phyloP scores from a whole-genome alignment of 2,888 invertebrate genomes.

The Heliconius erato region DNA sequence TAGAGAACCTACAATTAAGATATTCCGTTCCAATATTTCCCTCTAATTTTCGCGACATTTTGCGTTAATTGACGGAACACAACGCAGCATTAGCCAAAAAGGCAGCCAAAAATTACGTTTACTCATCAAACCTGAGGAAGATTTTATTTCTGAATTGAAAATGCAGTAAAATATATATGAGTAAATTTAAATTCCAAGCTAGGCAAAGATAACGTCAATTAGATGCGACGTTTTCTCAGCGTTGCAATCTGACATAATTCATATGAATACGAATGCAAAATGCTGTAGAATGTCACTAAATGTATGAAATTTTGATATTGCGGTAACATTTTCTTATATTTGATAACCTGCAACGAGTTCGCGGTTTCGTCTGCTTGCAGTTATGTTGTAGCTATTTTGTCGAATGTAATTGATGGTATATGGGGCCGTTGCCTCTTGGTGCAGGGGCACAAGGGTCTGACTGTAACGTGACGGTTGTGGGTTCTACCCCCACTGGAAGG shows the following conservation, averaged over 20 bases:
- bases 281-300: conserved; percentile 8
- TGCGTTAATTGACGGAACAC: too few relatives aligned
- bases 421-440: background rate
- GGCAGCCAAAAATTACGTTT: background rate
- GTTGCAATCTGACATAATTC: conserved; percentile 29
- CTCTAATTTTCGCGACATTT: too few relatives aligned
- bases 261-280: conserved; percentile 24
- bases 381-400: background rate
- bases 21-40: too few relatives aligned
- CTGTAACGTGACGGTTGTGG: background rate
- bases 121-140: background rate
- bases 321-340: background rate
- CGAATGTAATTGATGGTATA: background rate
- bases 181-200: conserved; percentile 4
- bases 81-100: background rate
- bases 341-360: too few relatives aligned
- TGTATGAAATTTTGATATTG: conserved; percentile 21
- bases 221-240: conserved; percentile 26
- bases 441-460: too few relatives aligned
- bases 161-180: conserved; percentile 10
- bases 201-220: conserved; percentile 25
- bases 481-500: background rate
- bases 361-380: too few relatives aligned
- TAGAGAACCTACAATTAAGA: too few relatives aligned
- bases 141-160: background rate